These are phyloP conservation scores for Drosophila villosipedis DNA, from an alignment of 2,888 invertebrate species.

Conservation along the genomic window DNA sequence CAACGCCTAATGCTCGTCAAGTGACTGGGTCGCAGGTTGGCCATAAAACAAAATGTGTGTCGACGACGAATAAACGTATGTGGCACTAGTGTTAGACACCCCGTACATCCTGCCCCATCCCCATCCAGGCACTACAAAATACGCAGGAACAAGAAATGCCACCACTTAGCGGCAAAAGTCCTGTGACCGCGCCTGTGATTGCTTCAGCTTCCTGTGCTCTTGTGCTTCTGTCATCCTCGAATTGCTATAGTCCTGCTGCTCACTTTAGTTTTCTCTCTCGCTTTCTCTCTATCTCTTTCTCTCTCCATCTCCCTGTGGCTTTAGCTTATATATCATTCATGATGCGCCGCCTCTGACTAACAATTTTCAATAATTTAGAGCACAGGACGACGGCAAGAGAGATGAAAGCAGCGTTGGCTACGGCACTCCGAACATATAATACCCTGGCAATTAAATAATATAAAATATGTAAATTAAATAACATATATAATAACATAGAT, in stretches of 20 bases:
- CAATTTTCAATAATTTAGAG: constrained; percentile 69
- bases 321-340: constrained; percentile 72
- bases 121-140: constrained; percentile 14
- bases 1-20: constrained; percentile 38
- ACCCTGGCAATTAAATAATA: neutral
- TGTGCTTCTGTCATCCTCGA: neutral
- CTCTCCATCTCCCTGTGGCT: neutral
- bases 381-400: neutral
- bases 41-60: constrained; percentile 56
- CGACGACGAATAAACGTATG: constrained; percentile 39
- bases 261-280: neutral
- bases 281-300: neutral
- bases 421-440: neutral
- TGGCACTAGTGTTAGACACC: constrained; percentile 17
- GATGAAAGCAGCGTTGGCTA: neutral
- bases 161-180: constrained; percentile 63
- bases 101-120: neutral
- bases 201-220: constrained; percentile 7
- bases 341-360: constrained; percentile 38
- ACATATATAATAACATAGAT: neutral
- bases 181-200: constrained; percentile 58
- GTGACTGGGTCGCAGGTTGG: constrained; percentile 50
- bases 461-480: too few species aligned
- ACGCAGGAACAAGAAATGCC: constrained; percentile 43
- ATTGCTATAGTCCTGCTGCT: neutral